These are phyloP conservation scores for Stomorhina lunata DNA, from an alignment of 2,888 invertebrate species.

Conservation along the genomic window DNA sequence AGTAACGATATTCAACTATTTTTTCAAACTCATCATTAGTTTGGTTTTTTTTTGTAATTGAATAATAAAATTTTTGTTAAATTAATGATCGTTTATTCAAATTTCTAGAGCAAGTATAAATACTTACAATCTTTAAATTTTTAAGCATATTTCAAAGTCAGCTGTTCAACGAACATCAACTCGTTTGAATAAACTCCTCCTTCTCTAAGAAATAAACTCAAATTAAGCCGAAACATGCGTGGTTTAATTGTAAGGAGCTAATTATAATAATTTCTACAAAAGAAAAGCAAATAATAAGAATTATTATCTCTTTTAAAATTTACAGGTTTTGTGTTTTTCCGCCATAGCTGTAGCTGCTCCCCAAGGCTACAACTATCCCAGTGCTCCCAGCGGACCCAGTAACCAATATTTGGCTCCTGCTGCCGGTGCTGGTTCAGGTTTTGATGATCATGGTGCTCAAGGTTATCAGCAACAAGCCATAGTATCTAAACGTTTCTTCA, in stretches of 20 bases:
- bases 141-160: conserved; percentile 31
- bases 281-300: neutral
- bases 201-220: neutral
- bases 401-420: conserved; percentile 54
- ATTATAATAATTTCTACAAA: too few relatives aligned
- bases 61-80: too few relatives aligned
- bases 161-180: conserved; percentile 43
- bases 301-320: neutral
- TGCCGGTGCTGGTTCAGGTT: too few relatives aligned
- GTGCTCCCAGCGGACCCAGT: conserved; percentile 13
- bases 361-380: conserved; percentile 66
- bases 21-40: conserved; percentile 48
- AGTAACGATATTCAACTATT: too few relatives aligned
- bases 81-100: conserved; percentile 41
- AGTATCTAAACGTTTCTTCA: conserved; percentile 67
- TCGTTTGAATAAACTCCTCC: conserved; percentile 19
- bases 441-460: neutral
- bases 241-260: conserved; percentile 68
- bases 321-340: conserved; percentile 64
- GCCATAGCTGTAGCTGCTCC: conserved; percentile 62
- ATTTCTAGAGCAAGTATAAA: conserved; percentile 64
- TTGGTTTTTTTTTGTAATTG: conserved; percentile 43
- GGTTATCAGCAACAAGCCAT: conserved; percentile 43
- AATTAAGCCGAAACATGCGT: conserved; percentile 68
- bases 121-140: conserved; percentile 14